Evolutionary conservation across 2,888 invertebrate genomes (phyloP).

Genomic region (Metellina segmentata): DNA sequence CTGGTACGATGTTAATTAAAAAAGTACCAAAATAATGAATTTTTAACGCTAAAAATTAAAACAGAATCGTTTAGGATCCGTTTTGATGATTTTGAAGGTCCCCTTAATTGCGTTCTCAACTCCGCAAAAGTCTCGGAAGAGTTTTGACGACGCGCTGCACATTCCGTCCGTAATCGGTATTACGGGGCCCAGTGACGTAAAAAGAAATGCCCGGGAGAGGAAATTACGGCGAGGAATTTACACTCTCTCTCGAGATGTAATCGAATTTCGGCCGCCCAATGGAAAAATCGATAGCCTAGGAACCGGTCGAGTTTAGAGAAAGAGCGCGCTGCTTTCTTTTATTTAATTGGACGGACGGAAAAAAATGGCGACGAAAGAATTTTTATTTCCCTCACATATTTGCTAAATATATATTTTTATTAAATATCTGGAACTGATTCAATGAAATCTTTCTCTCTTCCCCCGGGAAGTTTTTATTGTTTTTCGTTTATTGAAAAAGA

Average conservation of each 20-base stretch:
- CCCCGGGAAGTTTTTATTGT: not conserved
- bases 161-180: not conserved
- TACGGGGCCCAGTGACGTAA: not conserved
- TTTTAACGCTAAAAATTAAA: too few species aligned
- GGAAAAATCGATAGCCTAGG: slow-evolving; percentile 38
- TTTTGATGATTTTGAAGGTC: too few species aligned
- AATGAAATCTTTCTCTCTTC: not conserved
- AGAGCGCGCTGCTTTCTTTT: not conserved
- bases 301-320: slow-evolving; percentile 2
- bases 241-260: slow-evolving; percentile 15
- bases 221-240: slow-evolving; percentile 32
- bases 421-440: slow-evolving; percentile 16
- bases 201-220: slow-evolving; percentile 2
- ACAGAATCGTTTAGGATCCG: too few species aligned
- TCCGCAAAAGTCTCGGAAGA: not conserved
- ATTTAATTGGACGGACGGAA: slow-evolving; percentile 34
- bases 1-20: too few species aligned
- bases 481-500: not conserved
- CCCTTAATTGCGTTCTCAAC: too few species aligned
- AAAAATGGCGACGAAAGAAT: not conserved
- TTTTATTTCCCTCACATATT: slow-evolving; percentile 37
- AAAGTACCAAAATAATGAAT: too few species aligned
- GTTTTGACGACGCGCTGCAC: not conserved
- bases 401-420: slow-evolving; percentile 19
- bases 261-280: slow-evolving; percentile 30